A percentile compares a stretch with the other conserved stretches of the same genome.
phyloP scores from a whole-genome alignment of 2,113 vertebrate genomes.

The Phalacrocorax brasilianus region DNA sequence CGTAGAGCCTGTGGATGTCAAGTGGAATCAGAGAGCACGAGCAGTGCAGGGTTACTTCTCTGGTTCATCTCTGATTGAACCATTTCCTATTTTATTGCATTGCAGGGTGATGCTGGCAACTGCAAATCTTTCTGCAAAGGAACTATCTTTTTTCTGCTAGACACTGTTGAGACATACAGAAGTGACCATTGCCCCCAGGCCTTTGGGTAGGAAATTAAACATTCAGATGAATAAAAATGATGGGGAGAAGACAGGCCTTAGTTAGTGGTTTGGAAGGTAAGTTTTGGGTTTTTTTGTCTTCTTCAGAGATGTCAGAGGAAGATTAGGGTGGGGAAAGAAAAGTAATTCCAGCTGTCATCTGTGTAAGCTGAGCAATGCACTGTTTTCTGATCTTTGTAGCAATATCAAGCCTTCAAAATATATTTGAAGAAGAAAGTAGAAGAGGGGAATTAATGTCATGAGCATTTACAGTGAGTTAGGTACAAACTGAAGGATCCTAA shows the following conservation, averaged over 20 bases:
- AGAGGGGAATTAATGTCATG: neutral
- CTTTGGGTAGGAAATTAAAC: neutral
- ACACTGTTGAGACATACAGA: neutral
- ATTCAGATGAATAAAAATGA: neutral
- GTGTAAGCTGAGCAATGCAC: neutral
- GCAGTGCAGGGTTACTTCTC: neutral
- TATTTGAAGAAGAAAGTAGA: neutral
- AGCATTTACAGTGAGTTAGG: neutral
- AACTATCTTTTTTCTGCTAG: neutral
- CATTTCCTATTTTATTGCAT: neutral
- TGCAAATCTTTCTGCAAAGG: neutral
- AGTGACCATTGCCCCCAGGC: neutral
- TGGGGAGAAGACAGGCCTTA: neutral
- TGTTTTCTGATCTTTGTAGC: neutral
- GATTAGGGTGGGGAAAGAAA: neutral
- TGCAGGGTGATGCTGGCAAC: neutral
- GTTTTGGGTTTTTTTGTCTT: neutral
- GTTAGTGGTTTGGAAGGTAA: neutral
- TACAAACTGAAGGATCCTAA: neutral
- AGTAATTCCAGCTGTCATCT: neutral
- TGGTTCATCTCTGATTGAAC: neutral
- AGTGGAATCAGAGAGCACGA: neutral
- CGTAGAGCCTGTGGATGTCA: neutral
- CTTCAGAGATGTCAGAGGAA: neutral
- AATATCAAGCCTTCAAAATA: neutral